phyloP scores from a whole-genome alignment of 1,140 invertebrate genomes.

The Tetramorium parvispinum region DNA sequence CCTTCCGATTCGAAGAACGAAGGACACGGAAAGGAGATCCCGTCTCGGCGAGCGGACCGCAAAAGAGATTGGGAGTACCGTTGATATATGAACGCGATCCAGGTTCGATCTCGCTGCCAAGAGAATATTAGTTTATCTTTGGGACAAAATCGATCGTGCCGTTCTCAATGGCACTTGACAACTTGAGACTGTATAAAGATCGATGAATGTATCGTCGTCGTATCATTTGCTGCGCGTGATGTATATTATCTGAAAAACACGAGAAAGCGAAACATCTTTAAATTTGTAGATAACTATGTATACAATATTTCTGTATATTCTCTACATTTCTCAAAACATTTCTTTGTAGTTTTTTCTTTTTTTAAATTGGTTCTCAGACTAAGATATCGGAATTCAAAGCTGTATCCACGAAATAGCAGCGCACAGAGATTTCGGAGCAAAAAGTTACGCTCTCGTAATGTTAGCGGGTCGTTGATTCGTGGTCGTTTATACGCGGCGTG shows the following conservation, averaged over 20 bases:
- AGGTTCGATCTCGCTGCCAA: conserved; percentile 21
- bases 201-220: not conserved
- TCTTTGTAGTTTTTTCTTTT: not conserved
- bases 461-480: conserved; percentile 50
- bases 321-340: not conserved
- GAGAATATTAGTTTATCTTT: conserved; percentile 56
- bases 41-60: conserved; percentile 61
- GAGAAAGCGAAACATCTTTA: not conserved
- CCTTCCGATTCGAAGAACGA: conserved; percentile 61
- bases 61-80: conserved; percentile 54
- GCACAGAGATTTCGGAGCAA: conserved; percentile 20
- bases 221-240: not conserved
- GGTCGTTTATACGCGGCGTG: conserved; percentile 55
- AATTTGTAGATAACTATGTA: not conserved
- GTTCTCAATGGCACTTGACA: conserved; percentile 31
- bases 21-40: conserved; percentile 67
- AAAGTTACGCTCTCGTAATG: conserved; percentile 46
- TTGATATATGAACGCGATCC: conserved; percentile 57
- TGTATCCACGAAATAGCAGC: not conserved
- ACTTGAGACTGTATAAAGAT: not conserved
- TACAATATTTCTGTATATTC: not conserved
- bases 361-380: not conserved
- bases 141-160: conserved; percentile 31
- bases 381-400: conserved; percentile 17
- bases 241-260: not conserved